Conservation (phyloP, 2,888 invertebrate genomes). For the Acrobasis consociella region DNA sequence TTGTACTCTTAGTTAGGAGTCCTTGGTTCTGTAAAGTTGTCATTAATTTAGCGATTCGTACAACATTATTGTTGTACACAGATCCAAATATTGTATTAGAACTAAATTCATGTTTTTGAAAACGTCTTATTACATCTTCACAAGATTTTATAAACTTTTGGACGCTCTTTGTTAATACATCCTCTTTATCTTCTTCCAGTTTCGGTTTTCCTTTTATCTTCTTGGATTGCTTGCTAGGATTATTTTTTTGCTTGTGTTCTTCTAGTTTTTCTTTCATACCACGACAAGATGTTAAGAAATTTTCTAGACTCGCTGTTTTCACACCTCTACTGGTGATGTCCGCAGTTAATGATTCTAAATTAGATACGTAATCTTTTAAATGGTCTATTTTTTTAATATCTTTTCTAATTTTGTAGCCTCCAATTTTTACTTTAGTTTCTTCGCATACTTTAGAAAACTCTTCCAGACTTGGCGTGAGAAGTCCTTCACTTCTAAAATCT, state of each 20-base stretch:
- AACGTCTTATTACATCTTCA: slow-evolving; percentile 3
- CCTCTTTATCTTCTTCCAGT: not conserved
- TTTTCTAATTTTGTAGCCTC: not conserved
- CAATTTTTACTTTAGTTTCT: not conserved
- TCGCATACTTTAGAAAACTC: not conserved
- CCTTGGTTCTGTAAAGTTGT: not conserved
- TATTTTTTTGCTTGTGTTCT: not conserved
- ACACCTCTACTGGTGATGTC: not conserved
- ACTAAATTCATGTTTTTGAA: not conserved
- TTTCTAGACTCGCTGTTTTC: not conserved
- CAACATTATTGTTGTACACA: not conserved
- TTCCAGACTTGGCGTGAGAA: not conserved
- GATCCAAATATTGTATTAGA: not conserved
- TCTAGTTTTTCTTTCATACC: not conserved
- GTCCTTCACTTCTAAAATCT: not conserved
- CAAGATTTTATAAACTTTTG: not conserved
- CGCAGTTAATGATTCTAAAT: not conserved
- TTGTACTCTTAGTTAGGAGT: not conserved
- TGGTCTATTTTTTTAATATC: not conserved
- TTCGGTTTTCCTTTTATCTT: not conserved
- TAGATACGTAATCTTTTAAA: not conserved
- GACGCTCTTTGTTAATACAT: not conserved
- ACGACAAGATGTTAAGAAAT: not conserved
- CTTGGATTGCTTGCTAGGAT: not conserved
- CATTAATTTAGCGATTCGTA: slow-evolving; percentile 1